Evolutionary conservation across 2,888 invertebrate species (phyloP).

Genomic region (Pandemis cinnamomeana): DNA sequence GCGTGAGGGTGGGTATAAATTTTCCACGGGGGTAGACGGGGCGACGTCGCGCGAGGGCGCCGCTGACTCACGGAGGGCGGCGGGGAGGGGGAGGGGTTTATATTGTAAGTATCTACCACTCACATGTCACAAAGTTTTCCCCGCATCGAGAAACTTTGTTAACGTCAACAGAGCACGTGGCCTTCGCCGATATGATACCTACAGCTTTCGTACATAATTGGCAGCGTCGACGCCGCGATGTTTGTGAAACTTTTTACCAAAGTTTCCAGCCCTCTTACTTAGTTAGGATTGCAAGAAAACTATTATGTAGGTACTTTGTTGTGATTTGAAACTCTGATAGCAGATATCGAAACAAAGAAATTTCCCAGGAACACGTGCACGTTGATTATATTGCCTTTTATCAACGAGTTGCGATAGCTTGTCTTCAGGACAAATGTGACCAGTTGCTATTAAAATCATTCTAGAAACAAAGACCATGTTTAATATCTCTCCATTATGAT

Average conservation of each 20-base stretch:
- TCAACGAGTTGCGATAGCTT: slow-evolving; percentile 17
- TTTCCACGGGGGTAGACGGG: slow-evolving; percentile 84
- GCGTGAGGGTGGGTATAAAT: slow-evolving; percentile 83
- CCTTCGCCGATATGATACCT: slow-evolving; percentile 75
- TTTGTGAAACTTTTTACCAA: slow-evolving; percentile 32
- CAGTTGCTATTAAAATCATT: neutral
- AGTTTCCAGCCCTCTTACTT: slow-evolving; percentile 23
- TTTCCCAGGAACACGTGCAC: slow-evolving; percentile 23
- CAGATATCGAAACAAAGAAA: slow-evolving; percentile 25
- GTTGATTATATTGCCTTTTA: slow-evolving; percentile 34
- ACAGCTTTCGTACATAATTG: slow-evolving; percentile 65
- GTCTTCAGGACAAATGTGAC: neutral
- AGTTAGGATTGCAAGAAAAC: slow-evolving; percentile 18
- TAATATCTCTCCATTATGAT: neutral
- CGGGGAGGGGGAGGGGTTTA: slow-evolving; percentile 58
- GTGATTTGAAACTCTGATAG: slow-evolving; percentile 21
- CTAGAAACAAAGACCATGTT: neutral
- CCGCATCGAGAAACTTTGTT: slow-evolving; percentile 84
- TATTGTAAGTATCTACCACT: slow-evolving; percentile 83
- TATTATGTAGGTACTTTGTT: slow-evolving; percentile 7
- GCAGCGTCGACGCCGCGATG: slow-evolving; percentile 40
- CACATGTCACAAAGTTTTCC: slow-evolving; percentile 85
- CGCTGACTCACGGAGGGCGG: slow-evolving; percentile 79
- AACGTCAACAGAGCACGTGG: slow-evolving; percentile 84
- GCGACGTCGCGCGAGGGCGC: slow-evolving; percentile 83